A percentile compares a stretch with the other conserved stretches of the same genome.
Conservation (phyloP, 2,797 vertebrate species). For the Phaenicophaeus curvirostris region DNA sequence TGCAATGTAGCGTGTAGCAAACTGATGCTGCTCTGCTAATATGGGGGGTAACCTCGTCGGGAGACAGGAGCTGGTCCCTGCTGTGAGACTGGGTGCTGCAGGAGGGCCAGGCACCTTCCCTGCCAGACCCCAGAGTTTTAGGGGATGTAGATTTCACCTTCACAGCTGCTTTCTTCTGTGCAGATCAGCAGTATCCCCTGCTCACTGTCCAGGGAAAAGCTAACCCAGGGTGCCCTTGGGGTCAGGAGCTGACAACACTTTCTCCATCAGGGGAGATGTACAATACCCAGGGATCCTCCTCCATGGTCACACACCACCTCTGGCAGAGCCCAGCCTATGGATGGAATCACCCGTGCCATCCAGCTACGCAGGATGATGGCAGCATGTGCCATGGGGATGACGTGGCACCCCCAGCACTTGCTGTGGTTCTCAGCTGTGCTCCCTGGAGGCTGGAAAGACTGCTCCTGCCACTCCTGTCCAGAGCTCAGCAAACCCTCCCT, state of each 20-base stretch:
- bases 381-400: background rate
- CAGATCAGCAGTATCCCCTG: no score
- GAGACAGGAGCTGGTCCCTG: background rate
- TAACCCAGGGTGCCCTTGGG: no score
- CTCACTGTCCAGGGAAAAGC: no score
- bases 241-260: background rate
- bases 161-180: no score
- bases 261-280: accelerated
- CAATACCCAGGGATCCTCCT: background rate
- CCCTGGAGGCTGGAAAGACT: background rate
- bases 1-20: background rate
- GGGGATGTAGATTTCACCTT: no score
- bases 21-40: background rate
- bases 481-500: background rate
- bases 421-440: background rate
- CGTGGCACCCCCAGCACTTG: background rate
- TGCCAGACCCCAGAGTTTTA: no score
- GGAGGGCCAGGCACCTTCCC: no score
- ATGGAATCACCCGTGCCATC: background rate
- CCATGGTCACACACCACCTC: accelerated
- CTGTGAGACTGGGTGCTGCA: background rate
- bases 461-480: background rate
- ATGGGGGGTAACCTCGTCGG: background rate
- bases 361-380: accelerated
- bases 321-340: background rate